These are phyloP conservation scores for Carlito syrichta DNA, from an alignment of 2,113 vertebrate genomes.

Conservation along the genomic window DNA sequence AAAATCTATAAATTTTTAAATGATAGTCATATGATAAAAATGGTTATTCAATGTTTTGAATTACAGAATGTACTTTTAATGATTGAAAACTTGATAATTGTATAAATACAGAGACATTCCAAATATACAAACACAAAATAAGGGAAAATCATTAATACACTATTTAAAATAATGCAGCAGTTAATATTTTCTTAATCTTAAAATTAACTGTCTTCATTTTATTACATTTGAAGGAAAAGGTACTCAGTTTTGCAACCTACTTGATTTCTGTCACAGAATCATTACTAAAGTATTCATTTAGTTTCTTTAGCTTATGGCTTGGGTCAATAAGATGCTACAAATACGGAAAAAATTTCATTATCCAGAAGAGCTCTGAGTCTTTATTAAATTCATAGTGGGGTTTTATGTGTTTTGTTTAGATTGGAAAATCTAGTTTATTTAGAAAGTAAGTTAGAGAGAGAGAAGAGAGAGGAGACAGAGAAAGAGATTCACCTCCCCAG, in stretches of 20 bases:
- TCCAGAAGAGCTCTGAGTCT: not conserved
- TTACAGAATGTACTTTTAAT: not conserved
- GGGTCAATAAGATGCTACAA: constrained; percentile 85
- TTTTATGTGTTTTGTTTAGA: too few species aligned
- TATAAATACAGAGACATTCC: not conserved
- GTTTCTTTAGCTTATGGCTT: constrained; percentile 81
- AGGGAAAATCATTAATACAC: not conserved
- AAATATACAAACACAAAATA: not conserved
- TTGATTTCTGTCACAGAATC: constrained; percentile 90
- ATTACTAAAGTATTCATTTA: constrained; percentile 77
- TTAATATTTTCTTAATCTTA: constrained; percentile 76
- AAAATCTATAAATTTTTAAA: not conserved
- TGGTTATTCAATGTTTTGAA: not conserved
- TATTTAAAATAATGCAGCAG: fast-evolving
- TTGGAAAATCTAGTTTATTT: too few species aligned
- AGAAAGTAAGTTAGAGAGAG: too few species aligned
- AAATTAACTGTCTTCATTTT: constrained; percentile 87
- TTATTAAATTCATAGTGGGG: too few species aligned
- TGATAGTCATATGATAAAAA: not conserved
- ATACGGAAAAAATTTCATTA: not conserved
- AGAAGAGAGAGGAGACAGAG: too few species aligned
- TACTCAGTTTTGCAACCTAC: constrained; percentile 86
- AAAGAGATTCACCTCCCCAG: too few species aligned
- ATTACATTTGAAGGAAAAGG: constrained; percentile 85
- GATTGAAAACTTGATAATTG: not conserved